These are phyloP conservation scores for Ormyrus thymus DNA, from an alignment of 2,888 invertebrate species.

Conservation along the genomic window DNA sequence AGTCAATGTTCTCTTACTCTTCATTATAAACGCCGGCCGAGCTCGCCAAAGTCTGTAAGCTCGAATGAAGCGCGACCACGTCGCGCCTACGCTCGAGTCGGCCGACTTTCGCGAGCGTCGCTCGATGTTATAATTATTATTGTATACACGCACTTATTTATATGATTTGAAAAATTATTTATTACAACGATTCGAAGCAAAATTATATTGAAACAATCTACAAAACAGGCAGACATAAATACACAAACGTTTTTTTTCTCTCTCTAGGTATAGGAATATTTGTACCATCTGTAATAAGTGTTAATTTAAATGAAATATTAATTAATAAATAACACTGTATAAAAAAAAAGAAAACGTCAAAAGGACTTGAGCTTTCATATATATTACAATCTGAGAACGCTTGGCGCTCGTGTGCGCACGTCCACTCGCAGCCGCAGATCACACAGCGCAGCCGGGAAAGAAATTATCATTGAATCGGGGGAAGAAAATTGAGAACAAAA, in stretches of 20 bases:
- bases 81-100: background rate
- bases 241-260: conserved; percentile 47
- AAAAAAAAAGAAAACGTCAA: conserved; percentile 53
- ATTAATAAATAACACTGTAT: conserved; percentile 65
- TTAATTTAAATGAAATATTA: conserved; percentile 66
- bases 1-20: conserved; percentile 35
- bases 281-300: conserved; percentile 74
- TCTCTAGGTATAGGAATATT: conserved; percentile 72
- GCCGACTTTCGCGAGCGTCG: conserved; percentile 10
- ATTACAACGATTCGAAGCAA: conserved; percentile 22
- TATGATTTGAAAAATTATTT: conserved; percentile 12
- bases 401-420: conserved; percentile 52
- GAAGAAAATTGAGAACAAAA: background rate
- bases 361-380: conserved; percentile 56
- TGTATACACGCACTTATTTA: conserved; percentile 40
- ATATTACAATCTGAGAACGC: conserved; percentile 55
- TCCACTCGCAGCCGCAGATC: conserved; percentile 12
- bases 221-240: conserved; percentile 46
- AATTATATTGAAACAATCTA: conserved; percentile 14
- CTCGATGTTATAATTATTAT: conserved; percentile 9
- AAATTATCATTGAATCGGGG: no score
- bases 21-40: background rate
- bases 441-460: background rate
- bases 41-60: conserved; percentile 12
- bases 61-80: background rate